phyloP scores from a whole-genome alignment of 2,888 invertebrate species.

The Hydropsyche betteni region DNA sequence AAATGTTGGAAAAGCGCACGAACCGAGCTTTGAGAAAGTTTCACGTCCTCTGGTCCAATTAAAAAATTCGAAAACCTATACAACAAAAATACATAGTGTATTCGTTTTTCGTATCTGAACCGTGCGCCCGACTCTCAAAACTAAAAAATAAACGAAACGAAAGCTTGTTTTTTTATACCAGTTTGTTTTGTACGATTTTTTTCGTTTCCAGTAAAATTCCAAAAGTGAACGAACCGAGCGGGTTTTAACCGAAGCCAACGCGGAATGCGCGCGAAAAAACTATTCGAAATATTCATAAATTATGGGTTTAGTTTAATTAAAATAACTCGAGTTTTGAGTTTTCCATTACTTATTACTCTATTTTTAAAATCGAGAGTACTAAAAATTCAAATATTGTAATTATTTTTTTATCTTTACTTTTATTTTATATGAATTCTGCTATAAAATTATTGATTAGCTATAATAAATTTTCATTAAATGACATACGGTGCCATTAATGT shows the following conservation, averaged over 20 bases:
- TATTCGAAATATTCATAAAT: neutral
- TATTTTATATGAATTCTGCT: too few species aligned
- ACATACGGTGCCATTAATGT: too few species aligned
- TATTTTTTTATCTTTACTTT: too few species aligned
- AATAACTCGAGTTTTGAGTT: neutral
- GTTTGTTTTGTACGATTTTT: neutral
- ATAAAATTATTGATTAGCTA: too few species aligned
- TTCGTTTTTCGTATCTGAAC: too few species aligned
- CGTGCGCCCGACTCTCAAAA: neutral
- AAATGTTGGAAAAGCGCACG: neutral
- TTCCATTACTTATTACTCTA: neutral
- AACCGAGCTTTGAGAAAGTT: conserved; percentile 3
- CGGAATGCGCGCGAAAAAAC: conserved; percentile 35
- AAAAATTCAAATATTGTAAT: too few species aligned
- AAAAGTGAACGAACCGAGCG: neutral
- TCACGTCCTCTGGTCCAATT: neutral
- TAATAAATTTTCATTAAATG: too few species aligned
- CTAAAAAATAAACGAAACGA: neutral
- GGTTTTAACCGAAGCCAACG: conserved; percentile 16
- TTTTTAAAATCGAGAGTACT: too few species aligned
- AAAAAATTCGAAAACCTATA: neutral
- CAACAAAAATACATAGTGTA: neutral
- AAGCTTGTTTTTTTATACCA: neutral
- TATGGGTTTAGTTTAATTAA: neutral
- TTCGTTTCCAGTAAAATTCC: conserved; percentile 7